Percentiles rank a stretch among this genome's conserved stretches.
Evolutionary conservation across 1,140 invertebrate species (phyloP).

Genomic region (Proales similis): DNA sequence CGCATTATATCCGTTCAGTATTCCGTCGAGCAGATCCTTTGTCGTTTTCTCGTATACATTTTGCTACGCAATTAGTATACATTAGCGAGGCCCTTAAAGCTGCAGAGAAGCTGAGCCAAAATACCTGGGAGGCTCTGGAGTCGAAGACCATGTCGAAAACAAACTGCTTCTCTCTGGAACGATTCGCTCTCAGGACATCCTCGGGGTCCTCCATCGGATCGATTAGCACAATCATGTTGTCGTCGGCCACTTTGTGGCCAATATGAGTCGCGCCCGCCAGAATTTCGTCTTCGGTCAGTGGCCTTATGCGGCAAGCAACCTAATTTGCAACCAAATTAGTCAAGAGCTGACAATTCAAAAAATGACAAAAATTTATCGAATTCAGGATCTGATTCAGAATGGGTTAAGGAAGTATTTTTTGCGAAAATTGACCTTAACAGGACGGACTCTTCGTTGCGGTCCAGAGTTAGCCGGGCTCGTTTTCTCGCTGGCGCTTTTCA

Average conservation of each 20-base stretch:
- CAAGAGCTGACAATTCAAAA: no score
- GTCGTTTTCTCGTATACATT: conserved; percentile 71
- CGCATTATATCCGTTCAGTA: conserved; percentile 63
- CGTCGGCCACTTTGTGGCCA: conserved; percentile 55
- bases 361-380: not conserved
- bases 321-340: conserved; percentile 41
- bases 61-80: conserved; percentile 58
- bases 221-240: conserved; percentile 60
- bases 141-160: conserved; percentile 76
- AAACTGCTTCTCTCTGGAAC: conserved; percentile 67
- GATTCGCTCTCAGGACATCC: conserved; percentile 61
- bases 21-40: conserved; percentile 59
- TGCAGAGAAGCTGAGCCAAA: conserved; percentile 1
- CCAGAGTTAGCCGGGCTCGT: no score
- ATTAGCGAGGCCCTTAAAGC: not conserved
- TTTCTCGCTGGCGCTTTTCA: no score
- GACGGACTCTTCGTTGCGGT: no score
- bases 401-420: no score
- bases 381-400: not conserved
- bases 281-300: conserved; percentile 55
- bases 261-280: conserved; percentile 52
- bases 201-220: conserved; percentile 61
- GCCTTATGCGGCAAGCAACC: conserved; percentile 57
- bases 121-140: conserved; percentile 54
- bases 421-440: no score